phyloP scores from a whole-genome alignment of 2,888 invertebrate genomes.

The Diloba caeruleocephala region DNA sequence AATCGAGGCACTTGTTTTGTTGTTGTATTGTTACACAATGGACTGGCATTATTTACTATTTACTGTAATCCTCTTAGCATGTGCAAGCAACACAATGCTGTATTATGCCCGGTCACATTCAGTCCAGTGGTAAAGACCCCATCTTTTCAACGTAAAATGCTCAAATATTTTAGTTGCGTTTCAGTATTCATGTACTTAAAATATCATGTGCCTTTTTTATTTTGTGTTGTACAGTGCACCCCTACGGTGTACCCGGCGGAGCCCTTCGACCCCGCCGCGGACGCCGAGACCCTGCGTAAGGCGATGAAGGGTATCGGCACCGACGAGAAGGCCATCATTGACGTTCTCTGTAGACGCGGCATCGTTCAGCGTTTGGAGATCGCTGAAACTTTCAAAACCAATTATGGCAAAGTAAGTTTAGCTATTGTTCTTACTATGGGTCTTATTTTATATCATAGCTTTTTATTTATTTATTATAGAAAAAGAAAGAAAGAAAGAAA shows the following conservation, averaged over 20 bases:
- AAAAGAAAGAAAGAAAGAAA: too few species aligned
- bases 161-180: too few species aligned
- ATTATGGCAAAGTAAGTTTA: constrained; percentile 95
- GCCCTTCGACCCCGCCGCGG: constrained; percentile 95
- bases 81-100: background rate
- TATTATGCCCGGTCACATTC: background rate
- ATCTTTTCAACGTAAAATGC: too few species aligned
- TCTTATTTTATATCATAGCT: too few species aligned
- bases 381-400: constrained; percentile 96
- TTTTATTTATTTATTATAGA: too few species aligned
- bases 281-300: constrained; percentile 95
- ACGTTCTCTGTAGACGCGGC: constrained; percentile 95
- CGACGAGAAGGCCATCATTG: constrained; percentile 97
- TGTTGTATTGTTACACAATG: constrained; percentile 16
- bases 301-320: constrained; percentile 98
- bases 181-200: background rate
- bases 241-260: constrained; percentile 96
- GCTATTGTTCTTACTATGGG: too few species aligned
- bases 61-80: background rate
- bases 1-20: constrained; percentile 3
- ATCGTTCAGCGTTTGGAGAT: constrained; percentile 97
- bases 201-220: background rate
- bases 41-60: constrained; percentile 1
- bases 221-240: constrained; percentile 90
- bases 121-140: background rate